Evolutionary conservation across 2,888 invertebrate species (phyloP).

Genomic region (Nysson spinosus): DNA sequence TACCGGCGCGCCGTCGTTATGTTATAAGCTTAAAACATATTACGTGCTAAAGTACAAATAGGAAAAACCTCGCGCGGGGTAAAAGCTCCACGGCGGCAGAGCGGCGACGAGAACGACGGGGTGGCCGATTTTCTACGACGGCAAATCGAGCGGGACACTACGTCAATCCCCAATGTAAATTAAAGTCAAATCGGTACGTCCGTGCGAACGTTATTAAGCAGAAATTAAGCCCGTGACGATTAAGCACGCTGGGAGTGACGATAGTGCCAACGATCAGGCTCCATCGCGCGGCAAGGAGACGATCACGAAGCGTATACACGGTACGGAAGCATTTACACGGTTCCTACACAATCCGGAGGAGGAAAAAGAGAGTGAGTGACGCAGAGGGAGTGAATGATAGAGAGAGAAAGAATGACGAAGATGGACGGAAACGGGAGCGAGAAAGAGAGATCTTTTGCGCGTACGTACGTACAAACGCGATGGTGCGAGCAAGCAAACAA

Average conservation of each 20-base stretch:
- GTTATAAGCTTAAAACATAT: conserved; percentile 69
- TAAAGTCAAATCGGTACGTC: conserved; percentile 37
- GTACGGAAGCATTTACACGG: conserved; percentile 57
- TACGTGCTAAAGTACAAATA: conserved; percentile 61
- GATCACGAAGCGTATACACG: conserved; percentile 63
- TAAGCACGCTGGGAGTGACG: conserved; percentile 51
- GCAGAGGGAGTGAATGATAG: conserved; percentile 9
- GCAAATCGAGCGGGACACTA: conserved; percentile 46
- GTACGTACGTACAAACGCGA: conserved; percentile 18
- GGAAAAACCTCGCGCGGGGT: conserved; percentile 8
- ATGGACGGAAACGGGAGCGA: conserved; percentile 14
- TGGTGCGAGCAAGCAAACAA: conserved; percentile 22
- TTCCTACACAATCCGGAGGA: no score
- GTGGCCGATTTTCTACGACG: conserved; percentile 38
- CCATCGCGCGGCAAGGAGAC: conserved; percentile 61
- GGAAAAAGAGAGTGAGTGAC: conserved; percentile 17
- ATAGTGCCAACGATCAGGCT: conserved; percentile 61
- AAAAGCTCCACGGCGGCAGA: conserved; percentile 41
- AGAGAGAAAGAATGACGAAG: conserved; percentile 13
- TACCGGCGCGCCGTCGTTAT: conserved; percentile 72
- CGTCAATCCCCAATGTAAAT: conserved; percentile 58
- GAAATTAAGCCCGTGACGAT: conserved; percentile 41
- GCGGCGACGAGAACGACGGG: conserved; percentile 34
- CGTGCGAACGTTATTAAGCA: conserved; percentile 34
- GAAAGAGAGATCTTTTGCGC: conserved; percentile 29